Evolutionary conservation across 2,888 invertebrate genomes (phyloP).

Genomic region (Drosophila birchii): DNA sequence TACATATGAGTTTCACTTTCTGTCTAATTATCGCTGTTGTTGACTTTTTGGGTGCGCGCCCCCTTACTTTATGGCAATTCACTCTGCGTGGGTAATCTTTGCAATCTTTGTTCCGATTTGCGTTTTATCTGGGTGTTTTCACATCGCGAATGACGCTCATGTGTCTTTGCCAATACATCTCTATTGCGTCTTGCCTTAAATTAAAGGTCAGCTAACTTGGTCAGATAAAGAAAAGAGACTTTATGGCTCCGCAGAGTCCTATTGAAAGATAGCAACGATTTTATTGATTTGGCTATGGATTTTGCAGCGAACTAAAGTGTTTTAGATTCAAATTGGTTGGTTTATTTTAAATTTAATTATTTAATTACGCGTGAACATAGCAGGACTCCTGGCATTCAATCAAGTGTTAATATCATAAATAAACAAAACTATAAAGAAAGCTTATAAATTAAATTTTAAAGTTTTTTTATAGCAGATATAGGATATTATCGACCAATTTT

Average conservation of each 20-base stretch:
- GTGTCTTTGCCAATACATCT: conserved; percentile 2
- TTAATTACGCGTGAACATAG: no score
- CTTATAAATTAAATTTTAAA: no score
- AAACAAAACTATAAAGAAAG: no score
- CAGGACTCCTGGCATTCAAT: no score
- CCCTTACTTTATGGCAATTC: background rate
- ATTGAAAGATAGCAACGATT: background rate
- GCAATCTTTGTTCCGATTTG: background rate
- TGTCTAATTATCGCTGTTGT: conserved; percentile 5
- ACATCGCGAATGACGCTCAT: background rate
- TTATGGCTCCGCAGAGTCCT: background rate
- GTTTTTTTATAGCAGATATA: no score
- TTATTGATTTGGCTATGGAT: no score
- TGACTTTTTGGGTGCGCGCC: background rate
- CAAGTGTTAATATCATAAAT: no score
- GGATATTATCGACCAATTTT: background rate
- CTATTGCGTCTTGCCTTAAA: background rate
- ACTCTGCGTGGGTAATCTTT: background rate
- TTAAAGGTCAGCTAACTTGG: conserved; percentile 2
- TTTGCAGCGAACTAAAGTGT: background rate
- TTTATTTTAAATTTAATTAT: no score
- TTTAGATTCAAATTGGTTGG: background rate
- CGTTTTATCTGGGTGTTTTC: background rate
- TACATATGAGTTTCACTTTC: conserved; percentile 6
- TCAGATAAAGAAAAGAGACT: background rate